Base-by-base conservation (phyloP, 2,113 vertebrate genomes). In the Redunca redunca region DNA sequence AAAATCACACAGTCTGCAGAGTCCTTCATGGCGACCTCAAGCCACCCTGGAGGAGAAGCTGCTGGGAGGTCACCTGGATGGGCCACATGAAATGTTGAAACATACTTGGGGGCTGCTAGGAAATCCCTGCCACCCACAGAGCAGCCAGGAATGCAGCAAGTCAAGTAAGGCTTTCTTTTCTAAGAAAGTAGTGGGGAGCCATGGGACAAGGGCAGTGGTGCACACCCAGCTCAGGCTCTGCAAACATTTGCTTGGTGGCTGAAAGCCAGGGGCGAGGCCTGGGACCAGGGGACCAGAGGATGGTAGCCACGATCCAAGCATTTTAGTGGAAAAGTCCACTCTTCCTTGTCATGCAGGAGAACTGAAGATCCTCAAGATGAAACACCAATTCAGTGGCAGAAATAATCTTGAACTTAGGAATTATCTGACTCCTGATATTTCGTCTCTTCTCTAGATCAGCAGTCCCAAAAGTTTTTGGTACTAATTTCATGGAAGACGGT, bases 41-140 rank as follows among this genome's bases (percentile, higher is more conserved):
- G 40, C 53, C n/a, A 57, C 33, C 89, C 57, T 33, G 25, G 62
- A 94, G 71, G 57, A 81, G 71, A 93, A 97, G 62, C 74, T 78
- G 14, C 46, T 93, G 82, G 77, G 46, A 57, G 91, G 83, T 88
- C 53, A 84, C 46, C 60, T 74, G 26, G 52, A 80, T 62, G 64
- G 40, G 40, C 81, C 60, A 26, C 62, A 52, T 78, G 52, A 33
- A 94, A 84, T 89, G 71, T 53, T 26, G 33, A 3, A 91, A n/a
- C 93, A 87, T 58, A 95, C 46, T 12, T 97, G 95, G 74, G 57
- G 46, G 60, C 12, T 15, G 30, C 46, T 52, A 53, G 13, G 30
- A 94, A 92, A 96, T 80, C 88, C 28, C 26, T 91, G 78, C 26
- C 86, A 23, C 74, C 93, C 83, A 92, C 95, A 97, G 81, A 58